phyloP scores from a whole-genome alignment of 2,113 vertebrate species.

The Tricholaema leucomelas region DNA sequence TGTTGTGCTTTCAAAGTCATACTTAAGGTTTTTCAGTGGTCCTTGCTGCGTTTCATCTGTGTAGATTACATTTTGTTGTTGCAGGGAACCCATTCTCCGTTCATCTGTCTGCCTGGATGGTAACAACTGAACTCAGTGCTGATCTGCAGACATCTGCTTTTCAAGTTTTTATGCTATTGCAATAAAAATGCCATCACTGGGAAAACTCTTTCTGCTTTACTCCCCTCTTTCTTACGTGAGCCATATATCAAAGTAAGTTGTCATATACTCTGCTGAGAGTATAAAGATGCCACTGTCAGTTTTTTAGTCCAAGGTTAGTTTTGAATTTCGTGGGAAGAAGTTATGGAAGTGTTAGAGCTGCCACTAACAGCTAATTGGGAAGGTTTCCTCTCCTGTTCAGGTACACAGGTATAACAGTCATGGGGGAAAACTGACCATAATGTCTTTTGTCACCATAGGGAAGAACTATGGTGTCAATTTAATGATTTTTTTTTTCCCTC shows the following conservation, averaged over 20 bases:
- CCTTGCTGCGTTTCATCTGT: neutral
- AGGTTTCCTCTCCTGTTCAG: conserved; percentile 32
- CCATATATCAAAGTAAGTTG: neutral
- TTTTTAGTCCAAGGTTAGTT: neutral
- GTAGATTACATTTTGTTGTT: neutral
- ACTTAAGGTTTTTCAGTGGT: neutral
- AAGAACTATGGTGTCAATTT: conserved; percentile 33
- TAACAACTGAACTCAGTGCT: neutral
- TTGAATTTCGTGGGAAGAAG: neutral
- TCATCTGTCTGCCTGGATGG: neutral
- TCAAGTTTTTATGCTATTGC: neutral
- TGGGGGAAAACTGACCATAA: conserved; percentile 45
- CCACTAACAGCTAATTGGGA: conserved; percentile 44
- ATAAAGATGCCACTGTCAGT: neutral
- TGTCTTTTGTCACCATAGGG: conserved; percentile 48
- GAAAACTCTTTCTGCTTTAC: neutral
- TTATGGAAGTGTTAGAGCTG: conserved; percentile 24
- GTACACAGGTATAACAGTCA: neutral
- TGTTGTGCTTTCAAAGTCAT: neutral
- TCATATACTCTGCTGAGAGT: neutral
- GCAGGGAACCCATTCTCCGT: neutral
- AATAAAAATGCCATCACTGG: neutral
- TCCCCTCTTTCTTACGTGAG: neutral
- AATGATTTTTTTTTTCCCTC: neutral
- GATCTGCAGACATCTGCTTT: neutral